Base-by-base conservation (phyloP, 2,113 vertebrate species). In the Eudorcas thomsonii region DNA sequence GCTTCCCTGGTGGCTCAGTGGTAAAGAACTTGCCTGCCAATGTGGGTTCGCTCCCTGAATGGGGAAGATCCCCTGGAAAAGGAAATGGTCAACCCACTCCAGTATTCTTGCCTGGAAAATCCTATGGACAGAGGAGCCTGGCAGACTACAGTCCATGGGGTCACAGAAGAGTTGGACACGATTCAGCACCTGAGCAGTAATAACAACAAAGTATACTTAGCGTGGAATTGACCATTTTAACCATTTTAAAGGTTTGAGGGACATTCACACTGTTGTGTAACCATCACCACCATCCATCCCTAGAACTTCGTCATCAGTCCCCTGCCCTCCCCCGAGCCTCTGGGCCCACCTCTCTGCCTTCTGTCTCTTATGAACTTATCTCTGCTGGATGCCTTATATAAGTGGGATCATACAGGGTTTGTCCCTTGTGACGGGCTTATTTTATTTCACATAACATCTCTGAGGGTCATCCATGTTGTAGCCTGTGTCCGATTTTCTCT, bases 311-410 rank as follows among this genome's bases (percentile, higher is more conserved):
- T 80, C 77, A 80, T 48, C 33, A 67, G 19, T n/a, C 62, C 62
- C 43, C 77, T 2, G 4, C 77, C 26, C 14, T 28, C 26, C 7
- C 23, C 26, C 0, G 0, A 48, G 77, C 43, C 25, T 28, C 77
- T 48, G 26, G 43, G 26, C 14, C 43, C 26, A 48, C 43, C 43
- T 48, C 26, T 78, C 43, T 78, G 77, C 43, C 28, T 78, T 78
- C 14, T 17, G 50, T 30, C 30, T 25, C 36, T 30, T 30, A 2
- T 43, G 48, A 23, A 36, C 45, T 21, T 62, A 7, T n/a, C 82
- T 9, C 36, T 19, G 6, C 36, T 3, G 6, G 57, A 28, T 0
- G 28, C 36, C 23, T 43, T 33, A 11, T 15, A 2, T 50, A 15
- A 39, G 36, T 13, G 54, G 52, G 25, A 3, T 30, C 43, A 3